These are phyloP conservation scores for Aegithalos caudatus DNA, from an alignment of 2,113 vertebrate species.

Conservation along the genomic window DNA sequence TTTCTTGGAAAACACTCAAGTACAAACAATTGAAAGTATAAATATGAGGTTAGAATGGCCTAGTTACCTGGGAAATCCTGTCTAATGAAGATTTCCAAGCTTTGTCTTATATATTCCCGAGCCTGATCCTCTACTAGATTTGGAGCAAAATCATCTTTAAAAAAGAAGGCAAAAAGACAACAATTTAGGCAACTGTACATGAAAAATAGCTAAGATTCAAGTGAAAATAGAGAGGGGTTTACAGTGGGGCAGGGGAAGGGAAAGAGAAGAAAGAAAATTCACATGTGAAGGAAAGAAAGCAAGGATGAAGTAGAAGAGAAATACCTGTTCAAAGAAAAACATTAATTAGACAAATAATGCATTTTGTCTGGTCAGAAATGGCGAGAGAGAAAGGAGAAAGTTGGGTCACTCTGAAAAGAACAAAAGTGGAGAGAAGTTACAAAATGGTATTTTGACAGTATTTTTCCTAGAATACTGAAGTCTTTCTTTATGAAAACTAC, in stretches of 20 bases:
- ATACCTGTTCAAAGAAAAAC: conserved; percentile 54
- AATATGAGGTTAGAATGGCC: background rate
- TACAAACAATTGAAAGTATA: background rate
- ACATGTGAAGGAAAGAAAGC: background rate
- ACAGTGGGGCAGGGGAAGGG: background rate
- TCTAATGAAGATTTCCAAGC: conserved; percentile 85
- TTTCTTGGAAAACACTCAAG: background rate
- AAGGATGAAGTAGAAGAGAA: conserved; percentile 40
- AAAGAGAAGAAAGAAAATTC: background rate
- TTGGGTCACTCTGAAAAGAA: conserved; percentile 52
- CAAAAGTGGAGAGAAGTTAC: conserved; percentile 24
- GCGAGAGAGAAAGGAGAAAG: conserved; percentile 19
- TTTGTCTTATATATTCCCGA: conserved; percentile 86
- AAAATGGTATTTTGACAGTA: background rate
- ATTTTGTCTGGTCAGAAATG: conserved; percentile 51
- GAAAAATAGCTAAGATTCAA: background rate
- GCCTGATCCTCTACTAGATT: conserved; percentile 80
- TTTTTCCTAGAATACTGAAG: background rate
- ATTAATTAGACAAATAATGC: conserved; percentile 53
- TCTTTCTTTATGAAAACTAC: background rate
- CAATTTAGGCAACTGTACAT: background rate
- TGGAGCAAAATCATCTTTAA: conserved; percentile 85
- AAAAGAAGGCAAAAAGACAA: background rate
- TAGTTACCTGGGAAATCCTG: conserved; percentile 85
- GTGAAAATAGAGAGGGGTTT: background rate